Evolutionary conservation across 2,113 vertebrate genomes (phyloP), one percentile per base, ranked within the genome.

Genomic region (Butorides virescens): DNA sequence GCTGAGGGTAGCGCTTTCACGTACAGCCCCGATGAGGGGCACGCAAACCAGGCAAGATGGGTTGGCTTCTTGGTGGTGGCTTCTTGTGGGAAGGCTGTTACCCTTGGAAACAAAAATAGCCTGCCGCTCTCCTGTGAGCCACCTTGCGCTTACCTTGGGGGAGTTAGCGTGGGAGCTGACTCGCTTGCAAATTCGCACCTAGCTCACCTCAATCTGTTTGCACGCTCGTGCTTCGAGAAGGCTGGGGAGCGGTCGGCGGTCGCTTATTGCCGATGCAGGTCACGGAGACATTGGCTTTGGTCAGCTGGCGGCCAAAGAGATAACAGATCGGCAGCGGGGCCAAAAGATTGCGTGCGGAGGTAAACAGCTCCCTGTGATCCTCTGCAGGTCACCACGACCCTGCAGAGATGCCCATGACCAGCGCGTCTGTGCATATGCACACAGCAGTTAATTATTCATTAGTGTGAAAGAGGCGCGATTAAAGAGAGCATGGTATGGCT

Each of bases 401-500:
- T 59, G 63, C 86, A 87, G 90, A 88, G 79, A 73, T 87, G 37
- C 79, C 71, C 25, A 17, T 63, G 93, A 88, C 82, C 91, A 91
- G 77, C 0, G 0, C 34, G 68, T 17, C 58, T 44, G 52, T 49
- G 47, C 50, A 58, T 8, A 63, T 11, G 39, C 89, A 72, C 76
- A 68, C 66, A 49, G 53, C 62, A 88, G 95, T 96, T 97, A 96
- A 94, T 92, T 93, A 95, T 97, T 95, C 87, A 93, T 95, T 90
- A 86, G 56, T 5, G 19, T 47, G 78, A 85, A 82, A 58, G 55
- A 70, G 32, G 26, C 19, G 36, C 1, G 2, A 79, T 32, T 58
- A 49, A 94, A 91, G 67, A 1, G 2, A 55, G 15, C 0, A 0
- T 6, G 34, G 39, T 27, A 83, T 9, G 20, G 56, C 37, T 34